Evolutionary conservation across 2,113 vertebrate species (phyloP).

Genomic region (Anthoscopus minutus): DNA sequence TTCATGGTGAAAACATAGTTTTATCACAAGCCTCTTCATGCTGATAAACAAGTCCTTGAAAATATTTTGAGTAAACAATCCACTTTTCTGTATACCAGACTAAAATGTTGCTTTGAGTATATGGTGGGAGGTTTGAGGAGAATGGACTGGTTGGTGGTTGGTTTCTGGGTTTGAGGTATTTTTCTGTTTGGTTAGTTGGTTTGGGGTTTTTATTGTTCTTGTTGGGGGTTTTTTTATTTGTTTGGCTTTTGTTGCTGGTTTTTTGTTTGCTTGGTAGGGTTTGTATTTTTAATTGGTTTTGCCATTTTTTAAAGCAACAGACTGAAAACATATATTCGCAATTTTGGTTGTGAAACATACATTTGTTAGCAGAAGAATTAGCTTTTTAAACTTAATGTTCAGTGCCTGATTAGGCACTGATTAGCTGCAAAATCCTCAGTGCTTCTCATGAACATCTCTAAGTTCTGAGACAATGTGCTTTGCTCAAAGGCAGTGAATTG

Average conservation of each 20-base stretch:
- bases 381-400: not conserved
- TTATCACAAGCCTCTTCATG: not conserved
- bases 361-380: not conserved
- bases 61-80: not conserved
- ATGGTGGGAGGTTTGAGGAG: not conserved
- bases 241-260: not conserved
- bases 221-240: not conserved
- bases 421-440: not conserved
- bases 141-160: fast-evolving
- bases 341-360: not conserved
- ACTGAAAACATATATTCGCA: not conserved
- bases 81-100: not conserved
- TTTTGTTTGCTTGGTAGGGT: too few species aligned
- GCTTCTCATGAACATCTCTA: not conserved
- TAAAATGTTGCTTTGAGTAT: not conserved
- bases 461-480: not conserved
- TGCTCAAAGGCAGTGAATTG: not conserved
- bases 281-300: not conserved
- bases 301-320: not conserved
- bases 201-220: not conserved
- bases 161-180: not conserved
- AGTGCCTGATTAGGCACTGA: not conserved
- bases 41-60: not conserved
- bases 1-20: not conserved
- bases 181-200: not conserved